Base-by-base conservation (phyloP, 2,888 invertebrate species). In the Phengaris arion region DNA sequence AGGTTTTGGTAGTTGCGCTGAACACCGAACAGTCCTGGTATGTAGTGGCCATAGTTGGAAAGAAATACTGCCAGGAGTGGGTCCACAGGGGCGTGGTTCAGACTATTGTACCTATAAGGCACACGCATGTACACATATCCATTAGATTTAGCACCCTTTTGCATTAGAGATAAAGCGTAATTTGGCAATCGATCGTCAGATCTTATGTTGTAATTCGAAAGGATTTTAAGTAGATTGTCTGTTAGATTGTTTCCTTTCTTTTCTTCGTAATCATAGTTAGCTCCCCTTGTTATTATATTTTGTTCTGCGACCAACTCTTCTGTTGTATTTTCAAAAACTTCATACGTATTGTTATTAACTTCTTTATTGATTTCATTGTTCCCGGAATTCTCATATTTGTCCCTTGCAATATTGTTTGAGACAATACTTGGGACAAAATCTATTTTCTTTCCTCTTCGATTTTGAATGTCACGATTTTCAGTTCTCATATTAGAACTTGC, bases 11-110 rank as follows among this genome's bases (percentile, higher is more conserved):
- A 93, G 76, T 86, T 85, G 77, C 83, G 85, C n/a, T 82, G 84
- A 74, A 85, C 82, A 9, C 90, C 90, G 77, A 87, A 91, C 76
- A 84, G 81, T 52, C 86, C 87, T 45, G 87, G 94, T 73, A 95
- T 81, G 82, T 96, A 95, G 81, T 92, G 90, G 4, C 95, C 96
- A 83, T 95, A 96, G 83, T 95, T 95, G 48, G 95, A 95, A 72
- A 96, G 87, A 77, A 95, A 87, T 74, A 95, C 93, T 68, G 95
- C 94, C 52, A 95, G 84, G 82, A 95, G 85, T 74, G 95, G 95
- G 88, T 95, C 94, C 57, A 94, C 85, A 1, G 95, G 92, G 74
- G 92, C 88, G 88, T 95, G 94, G 82, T 95, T 91, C 72, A 89
- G 88, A 83, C 90, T 94, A 83, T 95, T 95, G 82, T 92, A 94